A percentile compares a stretch with the other conserved stretches of the same genome.
phyloP scores from a whole-genome alignment of 2,888 invertebrate genomes.

The Cylindroiulus punctatus region DNA sequence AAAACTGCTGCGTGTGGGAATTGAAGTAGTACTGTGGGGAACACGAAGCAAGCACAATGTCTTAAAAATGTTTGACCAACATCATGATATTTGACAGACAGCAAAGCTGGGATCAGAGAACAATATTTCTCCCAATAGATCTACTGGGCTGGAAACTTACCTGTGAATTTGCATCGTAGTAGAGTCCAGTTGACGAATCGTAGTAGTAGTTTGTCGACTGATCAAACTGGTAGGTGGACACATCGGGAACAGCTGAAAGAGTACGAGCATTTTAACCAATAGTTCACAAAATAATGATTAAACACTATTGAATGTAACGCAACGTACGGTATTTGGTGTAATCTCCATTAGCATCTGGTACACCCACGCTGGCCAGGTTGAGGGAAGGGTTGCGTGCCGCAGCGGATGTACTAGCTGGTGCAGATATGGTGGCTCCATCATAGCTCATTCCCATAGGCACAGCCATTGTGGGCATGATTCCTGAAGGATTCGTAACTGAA shows the following conservation, averaged over 20 bases:
- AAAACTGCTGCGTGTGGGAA: slow-evolving; percentile 86
- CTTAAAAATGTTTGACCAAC: neutral
- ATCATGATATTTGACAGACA: neutral
- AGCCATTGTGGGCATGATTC: slow-evolving; percentile 29
- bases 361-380: slow-evolving; percentile 13
- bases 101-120: too few species aligned
- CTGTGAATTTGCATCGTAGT: slow-evolving; percentile 94
- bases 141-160: slow-evolving; percentile 48
- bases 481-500: neutral
- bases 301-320: neutral
- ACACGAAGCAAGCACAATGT: neutral
- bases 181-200: slow-evolving; percentile 90
- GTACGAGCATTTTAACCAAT: neutral
- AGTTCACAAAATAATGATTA: neutral
- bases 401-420: neutral
- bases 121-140: neutral
- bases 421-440: neutral
- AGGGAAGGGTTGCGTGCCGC: neutral
- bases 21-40: slow-evolving; percentile 85
- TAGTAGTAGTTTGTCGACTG: slow-evolving; percentile 96
- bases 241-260: slow-evolving; percentile 76
- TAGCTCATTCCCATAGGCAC: slow-evolving; percentile 31
- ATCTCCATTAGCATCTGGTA: slow-evolving; percentile 51
- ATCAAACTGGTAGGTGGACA: slow-evolving; percentile 91
- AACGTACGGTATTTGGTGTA: slow-evolving; percentile 52